Percentiles rank a stretch among this genome's conserved stretches.
These are phyloP conservation scores for Leptobrachium leishanense DNA, from an alignment of 2,113 vertebrate species.

Conservation along the genomic window DNA sequence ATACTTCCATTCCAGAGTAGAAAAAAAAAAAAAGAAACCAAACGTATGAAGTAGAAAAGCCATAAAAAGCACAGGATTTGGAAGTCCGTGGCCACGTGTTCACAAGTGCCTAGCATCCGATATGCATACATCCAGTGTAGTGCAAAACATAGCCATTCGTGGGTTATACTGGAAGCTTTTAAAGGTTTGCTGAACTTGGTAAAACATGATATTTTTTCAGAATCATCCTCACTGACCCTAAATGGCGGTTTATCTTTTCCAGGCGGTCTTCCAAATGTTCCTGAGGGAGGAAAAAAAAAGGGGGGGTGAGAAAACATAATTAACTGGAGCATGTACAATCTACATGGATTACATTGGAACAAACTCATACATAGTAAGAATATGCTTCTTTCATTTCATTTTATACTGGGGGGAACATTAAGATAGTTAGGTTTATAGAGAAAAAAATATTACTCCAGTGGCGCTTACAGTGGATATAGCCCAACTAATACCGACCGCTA, in stretches of 20 bases:
- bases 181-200: constrained; percentile 86
- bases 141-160: constrained; percentile 56
- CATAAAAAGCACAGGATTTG: constrained; percentile 65
- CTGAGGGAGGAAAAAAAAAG: constrained; percentile 58
- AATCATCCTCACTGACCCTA: constrained; percentile 93
- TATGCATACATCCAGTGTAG: constrained; percentile 64
- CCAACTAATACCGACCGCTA: no score
- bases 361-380: no score
- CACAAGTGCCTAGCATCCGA: not conserved
- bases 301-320: no score
- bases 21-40: constrained; percentile 74
- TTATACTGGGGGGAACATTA: no score
- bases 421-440: no score
- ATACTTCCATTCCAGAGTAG: constrained; percentile 63
- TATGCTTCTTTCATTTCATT: no score
- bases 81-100: constrained; percentile 37
- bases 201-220: constrained; percentile 91
- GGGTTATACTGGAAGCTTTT: constrained; percentile 56
- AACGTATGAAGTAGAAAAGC: constrained; percentile 69
- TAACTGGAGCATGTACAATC: no score
- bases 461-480: no score
- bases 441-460: no score
- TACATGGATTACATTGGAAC: no score
- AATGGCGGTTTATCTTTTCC: constrained; percentile 84
- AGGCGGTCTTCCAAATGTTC: constrained; percentile 91